Base-by-base conservation (phyloP, 2,888 invertebrate species). In the Nesidiocoris tenuis region DNA sequence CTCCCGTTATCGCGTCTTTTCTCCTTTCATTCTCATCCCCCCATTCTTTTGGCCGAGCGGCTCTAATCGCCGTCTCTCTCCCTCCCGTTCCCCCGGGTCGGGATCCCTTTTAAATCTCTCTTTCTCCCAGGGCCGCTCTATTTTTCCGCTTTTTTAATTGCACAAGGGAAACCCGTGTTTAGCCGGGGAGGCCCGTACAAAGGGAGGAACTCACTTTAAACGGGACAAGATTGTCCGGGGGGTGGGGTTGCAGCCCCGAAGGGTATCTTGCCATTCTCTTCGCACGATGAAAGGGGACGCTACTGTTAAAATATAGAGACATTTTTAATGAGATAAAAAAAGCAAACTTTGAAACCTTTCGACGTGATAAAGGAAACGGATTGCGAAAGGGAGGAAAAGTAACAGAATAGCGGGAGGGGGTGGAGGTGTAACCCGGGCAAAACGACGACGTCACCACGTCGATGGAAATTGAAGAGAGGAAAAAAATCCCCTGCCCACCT, bases 281-380 rank as follows among this genome's bases (percentile, higher is more conserved):
- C 22, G 16, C 61, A 61, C 63, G 72, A 72, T 72, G 63, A 72
- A 72, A 72, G 63, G 21, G 54, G 25, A 22, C 56, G 67, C 64
- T 57, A 63, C 76, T 70, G 74, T 77, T 61, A 74, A 77, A 77
- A 77, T 70, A 77, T 63, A 75, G 76, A 68, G 71, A 76, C 79
- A 76, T 78, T 76, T 77, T 78, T 77, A 78, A 78, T 78, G 78
- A 78, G 78, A 77, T 77, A 78, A 77, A 77, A 77, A 74, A 68
- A 68, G 74, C 68, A 77, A 76, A 74, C 74, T 71, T 72, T 66
- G 72, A 59, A 55, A 75, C 68, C 39, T 39, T 39, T 39, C 39
- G 12, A 39, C 3, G 67, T 59, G 39, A 39, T 39, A 39, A 39
- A 39, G 39, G 12, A 39, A 7, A 19, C 54, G 57, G 64, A 61